These are phyloP conservation scores for Bombus pascuorum DNA, from an alignment of 1,140 invertebrate species.

Conservation along the genomic window DNA sequence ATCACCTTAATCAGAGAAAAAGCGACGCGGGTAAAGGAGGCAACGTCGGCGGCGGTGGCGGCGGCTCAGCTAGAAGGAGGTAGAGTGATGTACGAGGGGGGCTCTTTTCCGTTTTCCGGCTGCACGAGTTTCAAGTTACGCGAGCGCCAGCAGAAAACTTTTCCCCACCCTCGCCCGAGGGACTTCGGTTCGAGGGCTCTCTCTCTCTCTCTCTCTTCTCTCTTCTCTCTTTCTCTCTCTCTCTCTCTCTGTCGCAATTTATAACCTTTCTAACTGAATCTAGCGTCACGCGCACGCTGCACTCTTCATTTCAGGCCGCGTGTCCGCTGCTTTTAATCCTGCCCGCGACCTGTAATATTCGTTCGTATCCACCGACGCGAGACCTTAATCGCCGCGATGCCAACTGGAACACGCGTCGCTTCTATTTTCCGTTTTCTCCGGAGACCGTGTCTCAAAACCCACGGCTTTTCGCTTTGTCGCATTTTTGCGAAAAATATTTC, in stretches of 20 bases:
- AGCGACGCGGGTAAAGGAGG: constrained; percentile 55
- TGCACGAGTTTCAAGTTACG: constrained; percentile 80
- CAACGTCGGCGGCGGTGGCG: constrained; percentile 33
- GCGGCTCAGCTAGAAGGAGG: constrained; percentile 42
- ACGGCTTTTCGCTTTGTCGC: constrained; percentile 15
- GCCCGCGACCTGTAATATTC: constrained; percentile 30
- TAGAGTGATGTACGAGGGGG: constrained; percentile 75
- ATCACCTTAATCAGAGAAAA: constrained; percentile 75
- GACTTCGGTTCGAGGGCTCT: constrained; percentile 70
- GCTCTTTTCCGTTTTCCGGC: constrained; percentile 77
- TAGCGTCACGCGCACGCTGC: constrained; percentile 63
- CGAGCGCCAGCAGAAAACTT: constrained; percentile 78
- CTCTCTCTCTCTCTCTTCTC: constrained; percentile 43
- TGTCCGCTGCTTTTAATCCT: constrained; percentile 50
- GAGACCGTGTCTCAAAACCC: neutral
- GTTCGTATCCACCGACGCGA: constrained; percentile 12
- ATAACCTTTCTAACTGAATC: constrained; percentile 80
- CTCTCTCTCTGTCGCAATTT: constrained; percentile 72
- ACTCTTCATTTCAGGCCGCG: constrained; percentile 52
- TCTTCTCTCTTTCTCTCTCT: constrained; percentile 30
- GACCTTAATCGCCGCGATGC: constrained; percentile 28
- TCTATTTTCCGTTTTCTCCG: neutral
- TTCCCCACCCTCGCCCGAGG: constrained; percentile 70
- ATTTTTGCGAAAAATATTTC: neutral
- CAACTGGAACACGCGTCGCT: constrained; percentile 25